phyloP scores from a whole-genome alignment of 2,888 invertebrate genomes.

The Spatulosminthurus flaviceps region DNA sequence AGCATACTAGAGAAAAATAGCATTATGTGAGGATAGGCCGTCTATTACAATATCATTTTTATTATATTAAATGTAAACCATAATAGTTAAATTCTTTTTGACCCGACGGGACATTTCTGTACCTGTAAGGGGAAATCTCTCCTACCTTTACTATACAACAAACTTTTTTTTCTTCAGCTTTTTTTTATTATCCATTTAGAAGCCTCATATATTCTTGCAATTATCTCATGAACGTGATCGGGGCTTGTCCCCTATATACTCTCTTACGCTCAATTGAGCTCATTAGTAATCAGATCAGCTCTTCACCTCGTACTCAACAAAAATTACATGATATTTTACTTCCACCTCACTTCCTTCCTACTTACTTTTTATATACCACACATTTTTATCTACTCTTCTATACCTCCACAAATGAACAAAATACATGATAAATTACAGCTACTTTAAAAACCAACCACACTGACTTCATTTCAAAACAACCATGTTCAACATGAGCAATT shows the following conservation, averaged over 20 bases:
- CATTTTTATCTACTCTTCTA: too few species aligned
- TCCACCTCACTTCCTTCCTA: conserved; percentile 15
- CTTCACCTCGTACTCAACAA: conserved; percentile 39
- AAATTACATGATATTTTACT: conserved; percentile 28
- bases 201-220: background rate
- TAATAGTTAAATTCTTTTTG: too few species aligned
- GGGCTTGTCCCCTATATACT: conserved; percentile 23
- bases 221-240: conserved; percentile 19
- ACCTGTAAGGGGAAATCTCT: too few species aligned
- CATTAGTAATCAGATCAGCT: conserved; percentile 51
- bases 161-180: too few species aligned
- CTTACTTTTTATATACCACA: background rate
- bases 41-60: conserved; percentile 22
- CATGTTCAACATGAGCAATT: background rate
- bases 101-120: too few species aligned
- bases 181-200: too few species aligned
- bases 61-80: background rate
- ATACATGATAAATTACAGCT: too few species aligned
- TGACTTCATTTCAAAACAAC: background rate
- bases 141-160: too few species aligned
- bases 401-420: too few species aligned
- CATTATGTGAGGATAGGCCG: conserved; percentile 32
- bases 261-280: background rate
- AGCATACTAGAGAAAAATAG: conserved; percentile 17
- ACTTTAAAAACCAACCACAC: too few species aligned